Evolutionary conservation across 2,888 invertebrate genomes (phyloP), one percentile per base, ranked within the genome.

Genomic region (Caenorhabditis sp.): DNA sequence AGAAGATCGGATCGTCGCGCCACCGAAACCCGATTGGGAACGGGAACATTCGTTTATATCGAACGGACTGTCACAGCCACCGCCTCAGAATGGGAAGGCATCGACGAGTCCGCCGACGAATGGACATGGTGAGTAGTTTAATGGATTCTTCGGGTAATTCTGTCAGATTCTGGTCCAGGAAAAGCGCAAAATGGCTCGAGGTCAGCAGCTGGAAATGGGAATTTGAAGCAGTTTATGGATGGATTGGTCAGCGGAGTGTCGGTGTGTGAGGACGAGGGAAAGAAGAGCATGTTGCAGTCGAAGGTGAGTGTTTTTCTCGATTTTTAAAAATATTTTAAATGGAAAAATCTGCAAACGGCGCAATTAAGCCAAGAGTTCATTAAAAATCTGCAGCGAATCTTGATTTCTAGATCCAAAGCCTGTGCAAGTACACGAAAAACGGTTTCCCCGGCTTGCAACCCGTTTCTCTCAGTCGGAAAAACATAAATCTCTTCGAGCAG

Each of bases 391-490:
- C n/a, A n/a, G n/a, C n/a, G n/a, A n/a, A n/a, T n/a, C 60, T 2
- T 18, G 11, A 44, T 85, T 89, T 35, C 85, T 62, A 85, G 87
- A 85, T 88, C 44, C 84, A 85, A 71, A 76, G 85, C 13, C 68
- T 86, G 15, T 87, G 88, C 76, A 71, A 82, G 15, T 84, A 72
- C 71, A 76, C 77, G 15, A 93, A 93, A 4, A 94, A 94, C 18
- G 97, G 96, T 0, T 99, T 99, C 93, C 98, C 98, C 0, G 99
- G 99, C 0, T 95, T 95, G 1, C 99, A 99, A 92, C 99, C 99
- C 0, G 97, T 99, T 0, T 98, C 98, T 0, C 97, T 99, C 97
- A 96, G 96, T 47, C 72, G 84, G 11, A 72, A 90, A 62, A 99
- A 99, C 92, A 93, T 99, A 58, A 92, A 92, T 64, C 93, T 95